Percentiles rank a stretch among this genome's conserved stretches.
These are phyloP conservation scores for Conistra vaccinii DNA, from an alignment of 2,888 invertebrate genomes.

Conservation along the genomic window DNA sequence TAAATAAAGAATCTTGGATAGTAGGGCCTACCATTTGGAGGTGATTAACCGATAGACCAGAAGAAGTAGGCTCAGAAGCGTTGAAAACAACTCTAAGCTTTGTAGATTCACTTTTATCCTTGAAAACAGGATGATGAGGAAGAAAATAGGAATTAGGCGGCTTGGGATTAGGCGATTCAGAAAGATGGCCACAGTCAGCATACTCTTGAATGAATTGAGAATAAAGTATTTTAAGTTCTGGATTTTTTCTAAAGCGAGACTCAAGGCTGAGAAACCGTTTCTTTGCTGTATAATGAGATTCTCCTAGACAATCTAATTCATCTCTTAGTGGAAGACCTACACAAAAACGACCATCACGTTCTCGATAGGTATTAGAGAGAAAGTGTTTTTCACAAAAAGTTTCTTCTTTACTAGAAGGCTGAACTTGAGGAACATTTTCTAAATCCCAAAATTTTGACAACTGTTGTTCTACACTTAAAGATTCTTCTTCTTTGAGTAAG, in stretches of 20 bases:
- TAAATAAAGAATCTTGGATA: not conserved
- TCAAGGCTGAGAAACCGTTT: not conserved
- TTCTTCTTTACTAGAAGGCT: too few relatives aligned
- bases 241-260: not conserved
- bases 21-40: not conserved
- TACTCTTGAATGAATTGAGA: not conserved
- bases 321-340: not conserved
- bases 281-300: not conserved
- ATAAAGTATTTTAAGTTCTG: not conserved
- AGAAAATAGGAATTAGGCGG: not conserved
- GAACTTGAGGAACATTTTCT: not conserved
- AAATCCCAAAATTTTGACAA: not conserved
- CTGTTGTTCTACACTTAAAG: not conserved
- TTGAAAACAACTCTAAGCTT: not conserved
- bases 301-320: not conserved
- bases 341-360: not conserved
- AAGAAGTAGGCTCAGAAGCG: not conserved
- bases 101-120: not conserved
- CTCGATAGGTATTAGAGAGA: not conserved
- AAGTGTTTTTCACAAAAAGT: not conserved
- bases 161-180: not conserved
- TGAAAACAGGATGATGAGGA: not conserved
- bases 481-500: constrained; percentile 1
- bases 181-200: not conserved
- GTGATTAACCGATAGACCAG: not conserved